Evolutionary conservation across 1,140 invertebrate genomes (phyloP).

Genomic region (Tetramorium parvispinum): DNA sequence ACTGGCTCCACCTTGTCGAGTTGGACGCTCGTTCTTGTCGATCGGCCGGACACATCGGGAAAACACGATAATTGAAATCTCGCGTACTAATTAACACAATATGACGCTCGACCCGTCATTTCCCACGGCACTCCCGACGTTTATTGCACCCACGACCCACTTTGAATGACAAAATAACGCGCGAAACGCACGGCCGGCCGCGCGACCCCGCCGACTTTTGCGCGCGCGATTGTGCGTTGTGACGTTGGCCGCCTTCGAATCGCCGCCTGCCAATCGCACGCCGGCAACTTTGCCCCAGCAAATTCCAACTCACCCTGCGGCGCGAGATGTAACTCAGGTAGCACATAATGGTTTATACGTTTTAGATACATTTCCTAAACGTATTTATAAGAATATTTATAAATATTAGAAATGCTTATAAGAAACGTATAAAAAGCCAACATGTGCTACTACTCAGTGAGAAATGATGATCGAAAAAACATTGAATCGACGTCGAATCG

Average conservation of each 20-base stretch:
- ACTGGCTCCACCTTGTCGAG: background rate
- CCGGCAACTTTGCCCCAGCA: background rate
- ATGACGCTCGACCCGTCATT: background rate
- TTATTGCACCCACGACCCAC: background rate
- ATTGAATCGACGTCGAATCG: no score
- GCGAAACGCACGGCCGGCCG: background rate
- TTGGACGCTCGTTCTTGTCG: background rate
- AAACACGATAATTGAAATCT: background rate
- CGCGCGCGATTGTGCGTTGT: background rate
- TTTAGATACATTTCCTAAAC: no score
- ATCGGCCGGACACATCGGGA: background rate
- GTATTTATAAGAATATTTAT: no score
- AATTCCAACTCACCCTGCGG: background rate
- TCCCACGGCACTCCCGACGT: background rate
- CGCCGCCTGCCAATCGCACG: background rate
- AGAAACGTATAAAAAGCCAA: no score
- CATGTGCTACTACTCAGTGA: no score
- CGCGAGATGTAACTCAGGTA: background rate
- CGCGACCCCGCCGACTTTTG: background rate
- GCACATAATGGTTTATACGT: background rate
- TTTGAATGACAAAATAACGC: background rate
- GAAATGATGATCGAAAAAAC: no score
- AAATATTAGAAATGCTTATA: no score
- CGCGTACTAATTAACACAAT: background rate
- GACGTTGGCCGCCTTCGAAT: background rate